phyloP scores from a whole-genome alignment of 2,797 vertebrate genomes.

The Rhabdophis nuchalis region DNA sequence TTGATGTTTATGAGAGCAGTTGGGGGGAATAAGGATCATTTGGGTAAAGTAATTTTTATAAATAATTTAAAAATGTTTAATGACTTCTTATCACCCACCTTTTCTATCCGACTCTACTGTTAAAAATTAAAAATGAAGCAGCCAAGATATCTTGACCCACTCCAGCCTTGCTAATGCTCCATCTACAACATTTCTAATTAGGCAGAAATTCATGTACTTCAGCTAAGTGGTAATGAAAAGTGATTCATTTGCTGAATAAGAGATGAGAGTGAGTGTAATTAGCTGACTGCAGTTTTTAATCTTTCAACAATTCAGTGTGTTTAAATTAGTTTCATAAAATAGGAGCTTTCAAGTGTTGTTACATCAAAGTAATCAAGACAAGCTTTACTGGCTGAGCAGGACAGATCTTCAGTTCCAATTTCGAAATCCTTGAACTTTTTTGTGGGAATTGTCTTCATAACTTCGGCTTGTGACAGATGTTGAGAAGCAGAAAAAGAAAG shows the following conservation, averaged over 20 bases:
- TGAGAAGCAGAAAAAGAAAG: slow-evolving; percentile 17
- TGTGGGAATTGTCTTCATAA: slow-evolving; percentile 51
- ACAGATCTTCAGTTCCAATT: slow-evolving; percentile 48
- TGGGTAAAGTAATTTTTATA: slow-evolving; percentile 83
- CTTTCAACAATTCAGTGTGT: slow-evolving; percentile 79
- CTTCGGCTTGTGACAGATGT: slow-evolving; percentile 37
- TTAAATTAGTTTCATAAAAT: slow-evolving; percentile 84
- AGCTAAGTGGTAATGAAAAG: slow-evolving; percentile 83
- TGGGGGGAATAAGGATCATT: slow-evolving; percentile 80
- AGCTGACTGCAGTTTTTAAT: slow-evolving; percentile 80
- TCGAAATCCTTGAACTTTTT: slow-evolving; percentile 58
- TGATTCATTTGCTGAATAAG: slow-evolving; percentile 83
- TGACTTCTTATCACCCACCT: slow-evolving; percentile 77
- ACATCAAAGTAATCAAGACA: slow-evolving; percentile 74
- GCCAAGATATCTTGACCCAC: slow-evolving; percentile 74
- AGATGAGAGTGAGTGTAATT: slow-evolving; percentile 81
- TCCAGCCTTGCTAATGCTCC: slow-evolving; percentile 77
- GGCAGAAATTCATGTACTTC: slow-evolving; percentile 82
- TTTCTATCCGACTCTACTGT: slow-evolving; percentile 71
- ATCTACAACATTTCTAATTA: slow-evolving; percentile 84
- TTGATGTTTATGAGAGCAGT: slow-evolving; percentile 73
- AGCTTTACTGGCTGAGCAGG: slow-evolving; percentile 57
- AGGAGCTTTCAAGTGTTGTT: slow-evolving; percentile 79
- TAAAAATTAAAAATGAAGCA: slow-evolving; percentile 79
- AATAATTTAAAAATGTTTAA: slow-evolving; percentile 85